Evolutionary conservation across 2,888 invertebrate species (phyloP).

Genomic region (Prenolepis imparis): DNA sequence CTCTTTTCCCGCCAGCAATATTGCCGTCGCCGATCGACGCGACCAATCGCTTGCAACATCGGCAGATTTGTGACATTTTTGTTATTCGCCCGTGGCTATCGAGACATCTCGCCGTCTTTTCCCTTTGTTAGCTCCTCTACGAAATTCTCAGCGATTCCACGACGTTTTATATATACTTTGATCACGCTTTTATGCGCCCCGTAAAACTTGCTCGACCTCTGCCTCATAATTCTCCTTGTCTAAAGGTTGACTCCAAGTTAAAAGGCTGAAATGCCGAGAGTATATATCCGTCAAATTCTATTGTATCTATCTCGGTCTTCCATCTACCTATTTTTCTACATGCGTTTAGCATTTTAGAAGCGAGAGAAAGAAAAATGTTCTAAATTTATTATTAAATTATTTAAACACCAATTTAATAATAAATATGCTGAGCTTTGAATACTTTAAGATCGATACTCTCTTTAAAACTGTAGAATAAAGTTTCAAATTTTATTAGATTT

Average conservation of each 20-base stretch:
- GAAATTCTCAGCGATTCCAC: constrained; percentile 33
- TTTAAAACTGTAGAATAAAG: background rate
- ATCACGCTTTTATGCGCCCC: constrained; percentile 1
- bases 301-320: constrained; percentile 9
- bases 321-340: background rate
- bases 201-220: constrained; percentile 34
- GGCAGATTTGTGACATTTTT: constrained; percentile 37
- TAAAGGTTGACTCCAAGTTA: constrained; percentile 65
- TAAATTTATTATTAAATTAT: background rate
- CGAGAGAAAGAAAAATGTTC: background rate
- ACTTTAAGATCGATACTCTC: background rate
- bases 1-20: constrained; percentile 41
- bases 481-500: background rate
- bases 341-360: background rate
- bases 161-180: constrained; percentile 21
- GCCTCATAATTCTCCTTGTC: constrained; percentile 37
- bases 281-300: constrained; percentile 54
- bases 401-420: background rate
- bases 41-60: constrained; percentile 44
- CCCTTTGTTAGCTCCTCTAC: constrained; percentile 27
- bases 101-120: constrained; percentile 18
- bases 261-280: constrained; percentile 39
- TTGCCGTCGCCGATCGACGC: constrained; percentile 25
- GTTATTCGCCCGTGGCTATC: constrained; percentile 33
- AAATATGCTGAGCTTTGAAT: background rate